phyloP scores from a whole-genome alignment of 2,888 invertebrate species.

The Meloe dianella region DNA sequence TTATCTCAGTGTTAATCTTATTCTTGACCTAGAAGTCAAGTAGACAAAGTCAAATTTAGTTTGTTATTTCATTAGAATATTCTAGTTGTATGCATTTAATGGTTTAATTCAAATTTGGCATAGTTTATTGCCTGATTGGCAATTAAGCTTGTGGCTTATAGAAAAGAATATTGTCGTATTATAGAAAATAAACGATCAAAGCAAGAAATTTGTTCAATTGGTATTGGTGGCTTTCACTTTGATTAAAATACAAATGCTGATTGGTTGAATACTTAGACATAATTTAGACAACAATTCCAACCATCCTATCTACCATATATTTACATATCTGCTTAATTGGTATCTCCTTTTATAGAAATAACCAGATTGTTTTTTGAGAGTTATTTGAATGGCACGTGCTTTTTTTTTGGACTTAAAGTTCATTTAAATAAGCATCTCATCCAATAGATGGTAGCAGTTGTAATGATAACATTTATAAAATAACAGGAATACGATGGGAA shows the following conservation, averaged over 20 bases:
- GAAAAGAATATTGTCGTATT: no score
- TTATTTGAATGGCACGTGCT: not conserved
- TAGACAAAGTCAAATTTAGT: no score
- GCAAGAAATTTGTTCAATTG: not conserved
- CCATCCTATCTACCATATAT: not conserved
- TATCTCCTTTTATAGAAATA: not conserved
- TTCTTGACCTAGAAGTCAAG: no score
- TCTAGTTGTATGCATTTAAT: no score
- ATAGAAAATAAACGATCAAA: no score
- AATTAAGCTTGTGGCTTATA: no score
- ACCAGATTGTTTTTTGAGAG: not conserved
- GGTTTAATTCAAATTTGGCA: no score
- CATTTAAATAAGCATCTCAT: not conserved
- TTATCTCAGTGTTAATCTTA: no score
- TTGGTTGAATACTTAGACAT: not conserved
- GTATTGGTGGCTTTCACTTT: not conserved
- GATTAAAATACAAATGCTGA: not conserved
- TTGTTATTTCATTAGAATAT: no score
- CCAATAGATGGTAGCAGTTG: constrained; percentile 39
- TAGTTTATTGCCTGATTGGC: no score
- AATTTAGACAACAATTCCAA: not conserved
- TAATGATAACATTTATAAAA: not conserved
- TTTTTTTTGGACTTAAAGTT: not conserved
- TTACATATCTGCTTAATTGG: no score
- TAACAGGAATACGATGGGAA: not conserved